A percentile compares a stretch with the other conserved stretches of the same genome.
Evolutionary conservation across 2,797 vertebrate genomes (phyloP).

Genomic region (Buphagus erythrorhynchus): DNA sequence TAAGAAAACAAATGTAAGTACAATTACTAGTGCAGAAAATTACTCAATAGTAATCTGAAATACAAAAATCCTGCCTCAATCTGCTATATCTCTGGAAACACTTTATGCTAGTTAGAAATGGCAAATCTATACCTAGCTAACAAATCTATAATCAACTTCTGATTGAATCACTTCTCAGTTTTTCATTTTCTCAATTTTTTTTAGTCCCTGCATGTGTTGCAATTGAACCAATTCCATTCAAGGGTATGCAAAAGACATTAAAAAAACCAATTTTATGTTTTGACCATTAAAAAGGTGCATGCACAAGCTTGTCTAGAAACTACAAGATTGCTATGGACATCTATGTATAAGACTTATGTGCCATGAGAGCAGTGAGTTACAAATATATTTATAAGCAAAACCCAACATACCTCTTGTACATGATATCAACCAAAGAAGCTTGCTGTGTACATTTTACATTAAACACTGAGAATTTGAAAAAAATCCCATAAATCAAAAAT

Average conservation of each 20-base stretch:
- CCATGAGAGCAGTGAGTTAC: neutral
- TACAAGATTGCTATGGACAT: neutral
- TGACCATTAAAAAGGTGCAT: neutral
- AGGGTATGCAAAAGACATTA: neutral
- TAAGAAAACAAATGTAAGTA: slow-evolving; percentile 33
- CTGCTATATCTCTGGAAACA: neutral
- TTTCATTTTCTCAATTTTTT: neutral
- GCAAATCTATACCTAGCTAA: neutral
- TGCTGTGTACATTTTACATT: neutral
- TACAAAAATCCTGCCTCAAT: neutral
- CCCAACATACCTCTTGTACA: neutral
- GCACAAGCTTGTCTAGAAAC: neutral
- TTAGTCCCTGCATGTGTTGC: neutral
- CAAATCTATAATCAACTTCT: neutral
- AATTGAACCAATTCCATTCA: neutral
- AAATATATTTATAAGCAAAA: neutral
- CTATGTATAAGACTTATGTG: neutral
- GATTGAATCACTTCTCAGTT: neutral
- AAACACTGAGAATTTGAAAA: neutral
- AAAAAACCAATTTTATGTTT: neutral
- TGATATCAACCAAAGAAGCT: neutral
- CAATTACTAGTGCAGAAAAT: neutral
- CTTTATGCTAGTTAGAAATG: neutral
- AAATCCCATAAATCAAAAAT: neutral
- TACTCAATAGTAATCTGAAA: slow-evolving; percentile 41